phyloP scores from a whole-genome alignment of 2,113 vertebrate species.

The Catharus fuscescens region DNA sequence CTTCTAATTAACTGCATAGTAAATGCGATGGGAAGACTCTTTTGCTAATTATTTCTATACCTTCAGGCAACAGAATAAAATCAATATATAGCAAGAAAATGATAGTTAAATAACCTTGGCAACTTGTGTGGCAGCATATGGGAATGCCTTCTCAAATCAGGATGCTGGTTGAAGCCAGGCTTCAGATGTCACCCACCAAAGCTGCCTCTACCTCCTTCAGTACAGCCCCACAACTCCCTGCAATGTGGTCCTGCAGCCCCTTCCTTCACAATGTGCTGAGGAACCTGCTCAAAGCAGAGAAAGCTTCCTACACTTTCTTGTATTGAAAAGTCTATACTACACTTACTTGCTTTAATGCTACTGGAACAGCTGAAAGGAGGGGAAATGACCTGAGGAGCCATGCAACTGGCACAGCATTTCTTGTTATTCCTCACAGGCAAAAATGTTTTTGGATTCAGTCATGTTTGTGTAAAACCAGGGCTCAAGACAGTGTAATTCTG shows the following conservation, averaged over 20 bases:
- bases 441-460: background rate
- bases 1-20: slow-evolving; percentile 1
- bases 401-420: background rate
- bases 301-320: background rate
- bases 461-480: background rate
- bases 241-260: background rate
- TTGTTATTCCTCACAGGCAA: background rate
- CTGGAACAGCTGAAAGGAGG: background rate
- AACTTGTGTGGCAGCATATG: background rate
- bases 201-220: background rate
- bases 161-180: background rate
- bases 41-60: slow-evolving; percentile 58
- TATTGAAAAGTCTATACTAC: background rate
- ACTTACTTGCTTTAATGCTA: background rate
- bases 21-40: slow-evolving; percentile 1
- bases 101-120: background rate
- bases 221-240: background rate
- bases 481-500: background rate
- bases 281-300: background rate
- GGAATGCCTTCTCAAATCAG: background rate
- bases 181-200: background rate
- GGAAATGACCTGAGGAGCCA: background rate
- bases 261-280: background rate
- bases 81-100: slow-evolving; percentile 38
- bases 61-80: slow-evolving; percentile 44